Percentiles rank a stretch among this genome's conserved stretches.
Conservation (phyloP, 2,797 vertebrate species). For the Channa striata region DNA sequence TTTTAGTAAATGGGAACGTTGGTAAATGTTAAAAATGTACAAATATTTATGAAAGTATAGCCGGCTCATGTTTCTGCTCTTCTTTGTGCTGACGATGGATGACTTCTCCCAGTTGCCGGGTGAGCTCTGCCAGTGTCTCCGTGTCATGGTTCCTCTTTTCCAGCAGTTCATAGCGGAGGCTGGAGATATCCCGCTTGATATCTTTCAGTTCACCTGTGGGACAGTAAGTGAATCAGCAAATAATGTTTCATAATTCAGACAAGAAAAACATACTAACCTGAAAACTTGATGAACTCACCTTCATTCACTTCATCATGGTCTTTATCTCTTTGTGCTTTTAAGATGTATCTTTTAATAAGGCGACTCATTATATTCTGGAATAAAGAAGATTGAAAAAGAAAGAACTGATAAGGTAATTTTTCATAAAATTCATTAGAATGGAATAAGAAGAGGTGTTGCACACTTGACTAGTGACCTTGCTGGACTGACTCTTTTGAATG, state of each 20-base stretch:
- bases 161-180: conserved; percentile 94
- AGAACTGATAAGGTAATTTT: neutral
- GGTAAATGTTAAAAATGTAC: neutral
- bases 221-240: neutral
- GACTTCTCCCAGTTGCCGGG: conserved; percentile 89
- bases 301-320: conserved; percentile 95
- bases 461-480: neutral
- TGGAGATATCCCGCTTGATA: conserved; percentile 98
- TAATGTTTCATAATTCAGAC: neutral
- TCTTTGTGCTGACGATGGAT: conserved; percentile 23
- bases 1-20: no score
- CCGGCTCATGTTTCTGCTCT: conserved; percentile 19
- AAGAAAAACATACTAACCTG: neutral
- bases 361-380: conserved; percentile 95
- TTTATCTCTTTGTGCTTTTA: conserved; percentile 86
- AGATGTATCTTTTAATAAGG: conserved; percentile 86
- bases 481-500: neutral
- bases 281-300: conserved; percentile 81
- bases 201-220: conserved; percentile 93
- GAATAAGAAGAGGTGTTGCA: neutral
- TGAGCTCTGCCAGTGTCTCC: conserved; percentile 89
- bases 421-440: neutral
- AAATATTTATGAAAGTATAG: neutral
- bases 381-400: conserved; percentile 15
- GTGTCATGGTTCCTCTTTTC: conserved; percentile 91